Percentiles rank a stretch among this genome's conserved stretches.
phyloP scores from a whole-genome alignment of 2,888 invertebrate species.

The Axea sp. region DNA sequence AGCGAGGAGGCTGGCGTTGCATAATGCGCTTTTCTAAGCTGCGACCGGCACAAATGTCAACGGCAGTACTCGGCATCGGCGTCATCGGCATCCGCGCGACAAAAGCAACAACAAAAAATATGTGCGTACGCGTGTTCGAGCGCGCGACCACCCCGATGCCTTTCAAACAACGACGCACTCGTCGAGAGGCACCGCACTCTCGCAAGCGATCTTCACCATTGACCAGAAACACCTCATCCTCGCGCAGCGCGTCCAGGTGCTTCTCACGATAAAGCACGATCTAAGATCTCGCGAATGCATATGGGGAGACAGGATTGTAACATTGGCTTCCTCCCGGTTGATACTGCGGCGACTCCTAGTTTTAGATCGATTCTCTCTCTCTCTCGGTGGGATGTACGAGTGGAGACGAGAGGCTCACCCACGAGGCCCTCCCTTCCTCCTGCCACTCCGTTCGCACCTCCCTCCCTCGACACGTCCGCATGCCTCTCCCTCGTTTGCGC shows the following conservation, averaged over 20 bases:
- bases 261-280: constrained; percentile 70
- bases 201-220: constrained; percentile 63
- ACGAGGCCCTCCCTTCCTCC: constrained; percentile 58
- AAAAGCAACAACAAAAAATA: constrained; percentile 36
- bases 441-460: constrained; percentile 6
- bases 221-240: constrained; percentile 68
- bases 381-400: constrained; percentile 68
- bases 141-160: constrained; percentile 39
- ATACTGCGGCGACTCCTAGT: constrained; percentile 79
- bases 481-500: constrained; percentile 20
- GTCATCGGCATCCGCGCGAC: constrained; percentile 42
- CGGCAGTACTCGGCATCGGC: constrained; percentile 48
- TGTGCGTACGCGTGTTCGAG: constrained; percentile 3
- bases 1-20: constrained; percentile 69
- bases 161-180: constrained; percentile 60
- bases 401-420: constrained; percentile 66
- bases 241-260: constrained; percentile 64
- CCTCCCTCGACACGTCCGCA: constrained; percentile 7
- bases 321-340: constrained; percentile 75
- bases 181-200: constrained; percentile 66
- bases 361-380: constrained; percentile 79
- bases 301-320: constrained; percentile 73
- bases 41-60: constrained; percentile 54
- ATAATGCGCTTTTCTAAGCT: constrained; percentile 65
- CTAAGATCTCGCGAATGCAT: constrained; percentile 74